These are phyloP conservation scores for Perca flavescens DNA, from an alignment of 2,113 vertebrate species.

Conservation along the genomic window DNA sequence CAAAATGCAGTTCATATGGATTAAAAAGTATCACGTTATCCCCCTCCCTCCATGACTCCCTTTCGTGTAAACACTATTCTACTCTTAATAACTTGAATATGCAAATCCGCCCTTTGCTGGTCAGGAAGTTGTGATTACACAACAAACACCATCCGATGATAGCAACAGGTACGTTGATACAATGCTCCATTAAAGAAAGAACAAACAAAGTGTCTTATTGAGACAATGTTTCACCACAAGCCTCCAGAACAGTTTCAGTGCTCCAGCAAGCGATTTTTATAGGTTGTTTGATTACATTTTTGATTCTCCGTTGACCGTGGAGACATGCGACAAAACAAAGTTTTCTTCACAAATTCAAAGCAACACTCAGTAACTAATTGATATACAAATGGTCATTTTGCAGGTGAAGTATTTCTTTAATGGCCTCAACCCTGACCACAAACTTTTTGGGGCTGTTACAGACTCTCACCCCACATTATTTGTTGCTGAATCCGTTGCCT, in stretches of 20 bases:
- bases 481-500: conserved; percentile 45
- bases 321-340: too few relatives aligned
- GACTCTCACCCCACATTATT: conserved; percentile 35
- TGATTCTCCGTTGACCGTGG: too few relatives aligned
- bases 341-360: too few relatives aligned
- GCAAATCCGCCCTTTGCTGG: not conserved
- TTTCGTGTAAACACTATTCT: not conserved
- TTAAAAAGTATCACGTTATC: conserved; percentile 20
- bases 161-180: too few relatives aligned
- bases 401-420: not conserved
- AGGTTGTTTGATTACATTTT: too few relatives aligned
- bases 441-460: conserved; percentile 44
- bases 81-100: not conserved
- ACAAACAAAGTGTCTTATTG: too few relatives aligned
- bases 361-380: too few relatives aligned
- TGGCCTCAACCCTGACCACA: not conserved
- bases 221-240: too few relatives aligned
- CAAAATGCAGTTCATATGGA: conserved; percentile 30
- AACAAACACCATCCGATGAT: not conserved
- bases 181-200: too few relatives aligned
- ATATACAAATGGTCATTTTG: too few relatives aligned
- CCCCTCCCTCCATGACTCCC: not conserved
- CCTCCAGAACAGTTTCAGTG: too few relatives aligned
- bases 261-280: too few relatives aligned
- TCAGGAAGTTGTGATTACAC: not conserved